These are phyloP conservation scores for Dicentrarchus labrax DNA, from an alignment of 2,113 vertebrate genomes.

Conservation along the genomic window DNA sequence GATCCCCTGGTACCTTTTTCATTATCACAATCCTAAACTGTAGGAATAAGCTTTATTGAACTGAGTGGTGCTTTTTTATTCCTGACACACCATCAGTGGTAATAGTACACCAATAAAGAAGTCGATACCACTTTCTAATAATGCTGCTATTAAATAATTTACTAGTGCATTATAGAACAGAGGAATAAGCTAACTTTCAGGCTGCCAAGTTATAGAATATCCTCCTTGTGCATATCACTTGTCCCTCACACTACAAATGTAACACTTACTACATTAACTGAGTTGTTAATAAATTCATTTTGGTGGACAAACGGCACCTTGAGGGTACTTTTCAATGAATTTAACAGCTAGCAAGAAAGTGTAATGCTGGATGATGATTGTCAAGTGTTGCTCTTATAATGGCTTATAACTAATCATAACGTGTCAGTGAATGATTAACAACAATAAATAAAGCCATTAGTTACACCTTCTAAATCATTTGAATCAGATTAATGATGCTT, in stretches of 20 bases:
- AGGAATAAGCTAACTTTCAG: background rate
- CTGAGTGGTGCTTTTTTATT: background rate
- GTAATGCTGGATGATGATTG: background rate
- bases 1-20: slow-evolving; percentile 16
- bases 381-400: background rate
- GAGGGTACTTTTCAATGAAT: background rate
- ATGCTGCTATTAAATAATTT: background rate
- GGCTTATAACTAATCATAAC: background rate
- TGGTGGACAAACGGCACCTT: no score
- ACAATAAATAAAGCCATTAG: background rate
- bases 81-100: background rate
- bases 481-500: no score
- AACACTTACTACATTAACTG: no score
- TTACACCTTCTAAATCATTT: no score
- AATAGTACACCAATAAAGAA: background rate
- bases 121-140: background rate
- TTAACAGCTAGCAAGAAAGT: background rate
- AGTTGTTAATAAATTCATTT: no score
- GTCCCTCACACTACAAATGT: no score
- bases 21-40: background rate
- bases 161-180: background rate
- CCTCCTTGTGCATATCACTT: background rate
- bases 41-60: slow-evolving; percentile 11
- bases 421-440: no score
- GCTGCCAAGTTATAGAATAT: background rate